A percentile compares a stretch with the other conserved stretches of the same genome.
Evolutionary conservation across 2,113 vertebrate genomes (phyloP).

Genomic region (Polyodon spathula): DNA sequence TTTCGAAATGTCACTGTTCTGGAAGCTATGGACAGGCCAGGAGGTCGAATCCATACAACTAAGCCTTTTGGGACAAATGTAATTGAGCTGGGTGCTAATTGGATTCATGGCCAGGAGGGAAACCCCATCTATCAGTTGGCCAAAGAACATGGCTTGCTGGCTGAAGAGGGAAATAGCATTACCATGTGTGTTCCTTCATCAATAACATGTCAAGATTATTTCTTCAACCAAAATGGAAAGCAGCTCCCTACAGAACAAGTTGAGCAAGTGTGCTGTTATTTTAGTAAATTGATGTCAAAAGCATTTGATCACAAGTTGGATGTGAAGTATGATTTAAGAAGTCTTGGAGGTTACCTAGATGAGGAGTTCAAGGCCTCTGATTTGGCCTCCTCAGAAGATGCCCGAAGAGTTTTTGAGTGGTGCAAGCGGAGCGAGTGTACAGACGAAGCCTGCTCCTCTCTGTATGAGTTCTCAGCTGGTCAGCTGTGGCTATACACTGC

Average conservation of each 20-base stretch:
- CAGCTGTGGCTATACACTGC: constrained; percentile 29
- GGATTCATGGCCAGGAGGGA: constrained; percentile 37
- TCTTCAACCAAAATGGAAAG: constrained; percentile 32
- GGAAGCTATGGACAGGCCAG: constrained; percentile 31
- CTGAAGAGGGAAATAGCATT: constrained; percentile 9
- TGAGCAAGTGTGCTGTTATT: constrained; percentile 27
- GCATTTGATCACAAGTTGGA: constrained; percentile 25
- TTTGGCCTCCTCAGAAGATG: constrained; percentile 12
- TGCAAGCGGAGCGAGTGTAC: constrained; percentile 40
- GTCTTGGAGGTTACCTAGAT: constrained; percentile 36
- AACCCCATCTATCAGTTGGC: constrained; percentile 39
- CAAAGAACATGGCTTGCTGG: constrained; percentile 31
- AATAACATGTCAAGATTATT: constrained; percentile 28
- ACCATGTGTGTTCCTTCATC: constrained; percentile 22
- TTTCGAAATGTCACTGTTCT: constrained; percentile 29
- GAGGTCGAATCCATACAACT: constrained; percentile 32
- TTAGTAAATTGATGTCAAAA: constrained; percentile 26
- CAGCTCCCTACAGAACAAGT: constrained; percentile 18
- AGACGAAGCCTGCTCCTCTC: constrained; percentile 37
- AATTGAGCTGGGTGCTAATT: constrained; percentile 39
- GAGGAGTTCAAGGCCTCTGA: constrained; percentile 18
- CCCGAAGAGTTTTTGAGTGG: constrained; percentile 35
- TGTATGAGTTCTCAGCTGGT: constrained; percentile 38
- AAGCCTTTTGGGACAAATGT: constrained; percentile 33
- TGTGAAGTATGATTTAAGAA: constrained; percentile 14